These are phyloP conservation scores for Deroplatys truncata DNA, from an alignment of 2,888 invertebrate species.

Conservation along the genomic window DNA sequence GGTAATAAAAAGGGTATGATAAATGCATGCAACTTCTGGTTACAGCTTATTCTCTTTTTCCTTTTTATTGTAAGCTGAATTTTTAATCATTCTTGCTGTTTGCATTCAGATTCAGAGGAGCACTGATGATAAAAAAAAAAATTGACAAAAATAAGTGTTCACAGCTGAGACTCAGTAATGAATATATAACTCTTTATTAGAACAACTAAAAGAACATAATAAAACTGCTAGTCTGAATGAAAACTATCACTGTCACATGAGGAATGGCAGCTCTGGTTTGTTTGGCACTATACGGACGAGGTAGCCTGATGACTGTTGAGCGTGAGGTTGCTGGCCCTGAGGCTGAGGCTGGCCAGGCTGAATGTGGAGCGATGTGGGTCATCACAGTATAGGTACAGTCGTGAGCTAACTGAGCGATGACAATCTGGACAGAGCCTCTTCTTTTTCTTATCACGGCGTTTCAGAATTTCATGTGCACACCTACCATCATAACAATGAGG, in stretches of 20 bases:
- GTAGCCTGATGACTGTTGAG: slow-evolving; percentile 30
- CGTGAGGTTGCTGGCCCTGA: slow-evolving; percentile 31
- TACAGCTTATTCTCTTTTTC: too few species aligned
- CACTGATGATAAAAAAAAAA: too few species aligned
- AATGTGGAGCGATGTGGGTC: slow-evolving; percentile 48
- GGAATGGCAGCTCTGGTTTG: not conserved
- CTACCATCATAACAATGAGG: slow-evolving; percentile 40
- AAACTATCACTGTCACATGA: not conserved
- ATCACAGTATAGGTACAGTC: slow-evolving; percentile 56
- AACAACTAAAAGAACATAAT: not conserved
- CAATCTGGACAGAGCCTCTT: slow-evolving; percentile 67
- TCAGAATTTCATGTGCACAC: slow-evolving; percentile 64
- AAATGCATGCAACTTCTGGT: too few species aligned
- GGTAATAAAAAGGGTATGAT: too few species aligned
- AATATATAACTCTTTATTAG: not conserved
- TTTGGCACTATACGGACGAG: slow-evolving; percentile 27
- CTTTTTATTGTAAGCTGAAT: too few species aligned
- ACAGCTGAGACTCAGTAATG: not conserved
- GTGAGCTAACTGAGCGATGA: slow-evolving; percentile 62
- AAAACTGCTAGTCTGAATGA: not conserved
- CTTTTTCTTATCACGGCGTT: slow-evolving; percentile 59
- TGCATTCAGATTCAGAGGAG: too few species aligned
- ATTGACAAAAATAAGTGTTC: not conserved
- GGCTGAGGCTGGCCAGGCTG: slow-evolving; percentile 41
- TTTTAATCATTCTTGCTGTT: too few species aligned